Base-by-base conservation (phyloP, 2,113 vertebrate species). In the Marmota flaviventris region DNA sequence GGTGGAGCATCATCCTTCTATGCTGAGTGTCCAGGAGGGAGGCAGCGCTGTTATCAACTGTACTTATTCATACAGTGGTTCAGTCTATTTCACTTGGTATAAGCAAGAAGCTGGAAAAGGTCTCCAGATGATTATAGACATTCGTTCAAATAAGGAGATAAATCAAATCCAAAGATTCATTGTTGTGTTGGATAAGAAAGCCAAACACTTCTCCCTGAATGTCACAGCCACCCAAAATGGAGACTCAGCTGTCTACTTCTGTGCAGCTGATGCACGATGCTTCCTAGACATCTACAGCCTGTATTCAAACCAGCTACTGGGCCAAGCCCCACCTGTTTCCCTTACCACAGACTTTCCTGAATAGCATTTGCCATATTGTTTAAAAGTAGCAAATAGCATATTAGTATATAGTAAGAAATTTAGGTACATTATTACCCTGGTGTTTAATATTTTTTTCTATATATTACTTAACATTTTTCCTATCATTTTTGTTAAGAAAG, bases 1-100 rank as follows among this genome's bases (percentile, higher is more conserved):
- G 1, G 48, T 93, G 82, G 4, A 85, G 10, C 79, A 95, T 24
- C 2, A 0, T 72, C 73, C 69, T 85, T 96, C 56, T 91, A 83
- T 5, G 0, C 45, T 45, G 45, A 45, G 45, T 45, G 45, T 45
- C 8, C 45, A 45, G 8, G 45, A 45, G 45, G 45, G 45, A 45
- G 45, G 9, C 45, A 45, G 45, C 45, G 1, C 45, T 45, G 45
- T 45, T 45, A 9, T 45, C 45, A 45, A 9, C 8, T 45, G 45
- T 45, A 45, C 45, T 45, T 45, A 45, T 6, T 45, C 45, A 45
- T 8, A 45, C 1, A 45, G 8, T 45, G 1, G 45, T 45, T 45
- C 45, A 45, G 1, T 0, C 1, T 45, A 45, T 0, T 45, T 45
- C 45, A 0, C 0, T 45, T 45, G 45, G 45, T 45, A 45, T 45